Base-by-base conservation (phyloP, 2,888 invertebrate species). In the Unio pictorum region DNA sequence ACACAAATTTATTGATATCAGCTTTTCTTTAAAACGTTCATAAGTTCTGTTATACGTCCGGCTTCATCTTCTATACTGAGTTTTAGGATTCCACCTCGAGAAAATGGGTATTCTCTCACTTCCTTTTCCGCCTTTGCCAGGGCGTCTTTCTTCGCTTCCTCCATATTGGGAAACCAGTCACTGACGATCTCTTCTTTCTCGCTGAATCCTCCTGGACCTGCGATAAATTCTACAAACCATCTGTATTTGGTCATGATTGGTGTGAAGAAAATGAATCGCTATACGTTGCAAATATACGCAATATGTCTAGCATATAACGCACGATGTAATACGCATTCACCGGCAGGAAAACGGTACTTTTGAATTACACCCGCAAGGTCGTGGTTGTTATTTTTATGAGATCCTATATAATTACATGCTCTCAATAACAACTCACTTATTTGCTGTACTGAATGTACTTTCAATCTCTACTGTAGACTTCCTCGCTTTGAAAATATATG, bases 161-260 rank as follows among this genome's bases (percentile, higher is more conserved):
- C 72, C 17, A 67, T 34, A 1, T 65, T 67, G 18, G 68, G n/a
- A 61, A 80, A 80, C 80, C 80, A 80, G 11, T 72, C 72, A 55
- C 80, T 77, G 18, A 72, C 69, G n/a, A 79, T 67, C 62, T 76
- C 77, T 57, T 75, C 75, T 57, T 73, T 80, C 20, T 75, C 70
- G 26, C 72, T 23, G 59, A 64, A 80, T 20, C 78, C 80, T 1
- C 80, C 77, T 7, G 78, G 72, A 57, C 76, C 78, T 0, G 78
- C 75, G 56, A 78, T 28, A 34, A 78, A 80, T 28, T 80, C 78
- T 7, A 67, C 80, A 3, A 69, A 74, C 80, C 80, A 80, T 4
- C 80, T 64, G 57, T 67, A 80, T 30, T 72, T 64, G 23, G 18
- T 66, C 59, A 58, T 66, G 11, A 4, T 23, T 17, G 20, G 4